Evolutionary conservation across 2,888 invertebrate species (phyloP).

Genomic region (Vanessa cardui): DNA sequence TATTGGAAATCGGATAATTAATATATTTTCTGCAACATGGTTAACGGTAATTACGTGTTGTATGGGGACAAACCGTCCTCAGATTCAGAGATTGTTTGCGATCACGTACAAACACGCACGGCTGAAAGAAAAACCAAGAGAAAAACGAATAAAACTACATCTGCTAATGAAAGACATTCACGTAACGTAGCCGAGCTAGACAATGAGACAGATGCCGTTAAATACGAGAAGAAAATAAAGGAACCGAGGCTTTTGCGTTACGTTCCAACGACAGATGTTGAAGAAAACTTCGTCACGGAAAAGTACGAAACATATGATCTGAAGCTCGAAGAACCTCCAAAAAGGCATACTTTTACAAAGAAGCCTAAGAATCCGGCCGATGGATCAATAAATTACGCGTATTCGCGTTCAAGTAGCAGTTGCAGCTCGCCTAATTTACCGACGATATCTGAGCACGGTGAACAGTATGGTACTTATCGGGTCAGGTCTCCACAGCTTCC

Average conservation of each 20-base stretch:
- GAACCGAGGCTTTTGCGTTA: constrained; percentile 72
- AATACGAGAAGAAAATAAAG: constrained; percentile 73
- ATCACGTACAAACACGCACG: constrained; percentile 69
- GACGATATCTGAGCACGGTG: constrained; percentile 73
- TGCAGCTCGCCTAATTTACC: constrained; percentile 77
- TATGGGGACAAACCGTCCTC: constrained; percentile 74
- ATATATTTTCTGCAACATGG: constrained; percentile 60
- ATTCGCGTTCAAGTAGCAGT: constrained; percentile 73
- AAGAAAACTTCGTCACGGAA: constrained; percentile 69
- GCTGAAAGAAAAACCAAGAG: constrained; percentile 66
- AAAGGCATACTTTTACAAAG: constrained; percentile 68
- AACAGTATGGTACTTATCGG: constrained; percentile 69
- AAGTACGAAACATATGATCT: constrained; percentile 75
- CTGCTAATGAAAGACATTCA: constrained; percentile 62
- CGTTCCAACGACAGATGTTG: constrained; percentile 70
- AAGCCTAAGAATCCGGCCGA: constrained; percentile 74
- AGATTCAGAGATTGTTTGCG: constrained; percentile 73
- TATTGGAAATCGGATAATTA: background rate
- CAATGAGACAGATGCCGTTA: constrained; percentile 75
- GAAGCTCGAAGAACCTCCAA: constrained; percentile 66
- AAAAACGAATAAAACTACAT: constrained; percentile 59
- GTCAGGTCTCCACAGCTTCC: constrained; percentile 55
- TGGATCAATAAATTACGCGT: constrained; percentile 73
- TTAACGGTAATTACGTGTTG: constrained; percentile 76
- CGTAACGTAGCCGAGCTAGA: constrained; percentile 68